Base-by-base conservation (phyloP, 2,113 vertebrate species). In the Spea bombifrons region DNA sequence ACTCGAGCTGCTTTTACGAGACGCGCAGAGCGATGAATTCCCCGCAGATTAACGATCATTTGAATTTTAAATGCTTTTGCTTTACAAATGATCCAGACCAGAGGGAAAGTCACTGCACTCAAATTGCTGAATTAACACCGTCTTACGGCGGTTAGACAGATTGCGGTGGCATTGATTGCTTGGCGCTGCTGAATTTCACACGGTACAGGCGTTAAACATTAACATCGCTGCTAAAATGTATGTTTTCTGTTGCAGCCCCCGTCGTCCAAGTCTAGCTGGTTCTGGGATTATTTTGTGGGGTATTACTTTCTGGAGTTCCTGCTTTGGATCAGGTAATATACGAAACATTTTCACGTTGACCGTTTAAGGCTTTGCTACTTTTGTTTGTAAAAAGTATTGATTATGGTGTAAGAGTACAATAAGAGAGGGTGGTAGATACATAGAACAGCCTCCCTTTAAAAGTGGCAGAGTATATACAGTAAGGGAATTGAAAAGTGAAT, bases 251-350 rank as follows among this genome's bases (percentile, higher is more conserved):
- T 81, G 10, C 82, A 93, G 90, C 83, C 88, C 0, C 73, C 86
- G 0, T 82, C 75, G 3, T 89, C 87, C 64, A 85, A 83, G 0
- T 44, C 85, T 63, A 92, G 7, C 84, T 93, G 92, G 91, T 75
- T 90, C 46, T 90, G 91, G 89, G 88, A 91, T 76, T 87, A 87
- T 0, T 88, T 86, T 50, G 3, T 92, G 0, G 90, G 90, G 9
- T 90, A 91, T 53, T 89, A 92, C 9, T 45, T 91, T 68, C 71
- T 92, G 85, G 91, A 93, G 75, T 87, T 92, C 50, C 83, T 92
- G 44, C 90, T 92, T 52, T 93, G 91, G 92, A 75, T 87, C 86
- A 93, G 92, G 91, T 92, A 85, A 43, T 1, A 13, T 16, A 17
- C 50, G 9, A 17, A 7, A 8, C 4, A 9, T 17, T n/a, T 69